Evolutionary conservation across 64 coral and sea anemone genomes (phyloP).

Genomic region (Pocillopora verrucosa): DNA sequence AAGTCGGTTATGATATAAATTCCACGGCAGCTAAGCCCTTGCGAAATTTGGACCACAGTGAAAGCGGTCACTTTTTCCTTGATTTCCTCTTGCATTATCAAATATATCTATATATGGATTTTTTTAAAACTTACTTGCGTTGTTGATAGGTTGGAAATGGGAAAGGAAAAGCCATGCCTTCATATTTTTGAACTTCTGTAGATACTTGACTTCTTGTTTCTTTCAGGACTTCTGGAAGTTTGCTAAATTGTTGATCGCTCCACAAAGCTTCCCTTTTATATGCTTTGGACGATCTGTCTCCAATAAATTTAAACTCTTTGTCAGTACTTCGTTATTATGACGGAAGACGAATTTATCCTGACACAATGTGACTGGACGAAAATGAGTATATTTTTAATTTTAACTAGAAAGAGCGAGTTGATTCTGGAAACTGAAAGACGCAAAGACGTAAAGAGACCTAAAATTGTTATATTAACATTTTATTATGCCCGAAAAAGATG

Average conservation of each 20-base stretch:
- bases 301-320: slow-evolving; percentile 10
- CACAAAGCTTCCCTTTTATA: background rate
- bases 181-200: background rate
- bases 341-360: background rate
- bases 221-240: background rate
- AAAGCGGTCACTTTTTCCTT: background rate
- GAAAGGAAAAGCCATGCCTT: slow-evolving; percentile 12
- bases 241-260: background rate
- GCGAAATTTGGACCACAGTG: background rate
- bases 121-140: background rate
- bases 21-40: background rate
- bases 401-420: background rate
- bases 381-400: background rate
- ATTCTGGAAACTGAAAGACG: background rate
- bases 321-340: slow-evolving; percentile 13
- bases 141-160: slow-evolving; percentile 19
- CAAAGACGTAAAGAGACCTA: too few relatives aligned
- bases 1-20: background rate
- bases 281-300: background rate
- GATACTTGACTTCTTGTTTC: background rate
- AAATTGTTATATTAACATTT: background rate
- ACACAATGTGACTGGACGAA: slow-evolving; percentile 21
- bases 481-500: slow-evolving; percentile 11
- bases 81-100: too few relatives aligned
- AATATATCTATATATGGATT: background rate